These are phyloP conservation scores for Pelobates cultripes DNA, from an alignment of 2,797 vertebrate species.

Conservation along the genomic window DNA sequence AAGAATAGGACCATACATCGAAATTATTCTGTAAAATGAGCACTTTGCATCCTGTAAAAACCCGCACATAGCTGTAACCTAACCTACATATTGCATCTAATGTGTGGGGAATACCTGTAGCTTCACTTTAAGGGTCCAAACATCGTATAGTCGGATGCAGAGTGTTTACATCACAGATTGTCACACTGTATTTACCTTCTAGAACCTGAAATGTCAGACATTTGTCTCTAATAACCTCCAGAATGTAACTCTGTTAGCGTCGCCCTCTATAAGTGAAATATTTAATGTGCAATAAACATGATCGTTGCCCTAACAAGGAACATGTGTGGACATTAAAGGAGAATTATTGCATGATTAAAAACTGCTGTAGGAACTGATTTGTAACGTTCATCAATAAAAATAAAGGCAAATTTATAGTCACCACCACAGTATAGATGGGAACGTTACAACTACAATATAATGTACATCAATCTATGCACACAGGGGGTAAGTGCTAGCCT, in stretches of 20 bases:
- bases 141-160: too few relatives aligned
- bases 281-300: not conserved
- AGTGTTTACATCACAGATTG: too few relatives aligned
- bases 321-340: not conserved
- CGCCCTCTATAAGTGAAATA: not conserved
- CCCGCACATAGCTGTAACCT: too few relatives aligned
- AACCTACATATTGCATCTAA: too few relatives aligned
- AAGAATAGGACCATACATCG: too few relatives aligned
- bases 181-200: too few relatives aligned
- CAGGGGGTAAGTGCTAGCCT: not conserved
- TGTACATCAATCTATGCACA: not conserved
- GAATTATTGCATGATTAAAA: not conserved
- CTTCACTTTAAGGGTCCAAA: too few relatives aligned
- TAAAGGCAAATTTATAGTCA: not conserved
- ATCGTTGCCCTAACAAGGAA: not conserved
- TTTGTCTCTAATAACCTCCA: not conserved
- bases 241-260: not conserved
- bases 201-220: not conserved
- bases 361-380: not conserved
- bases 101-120: too few relatives aligned
- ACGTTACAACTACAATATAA: not conserved
- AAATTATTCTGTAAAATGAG: too few relatives aligned
- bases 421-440: not conserved
- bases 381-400: not conserved
- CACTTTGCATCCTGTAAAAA: too few relatives aligned